Evolutionary conservation across 2,113 vertebrate species (phyloP), one percentile per base, ranked within the genome.

Genomic region (Dissostichus mawsoni): DNA sequence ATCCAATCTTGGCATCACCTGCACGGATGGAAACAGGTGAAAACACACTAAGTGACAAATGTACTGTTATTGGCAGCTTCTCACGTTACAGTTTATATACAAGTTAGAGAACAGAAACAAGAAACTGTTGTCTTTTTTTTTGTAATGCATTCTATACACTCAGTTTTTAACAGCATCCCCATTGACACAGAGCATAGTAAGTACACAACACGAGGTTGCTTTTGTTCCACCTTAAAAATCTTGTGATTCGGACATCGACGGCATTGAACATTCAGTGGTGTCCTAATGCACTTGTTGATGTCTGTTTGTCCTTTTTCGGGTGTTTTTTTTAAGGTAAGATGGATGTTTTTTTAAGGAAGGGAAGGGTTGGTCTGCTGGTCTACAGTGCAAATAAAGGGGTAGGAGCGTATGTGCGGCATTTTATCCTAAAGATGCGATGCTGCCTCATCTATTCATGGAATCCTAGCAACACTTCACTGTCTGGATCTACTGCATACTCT

Each of bases 21-120:
- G 93, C 94, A 95, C 94, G 95, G 88, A 96, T 95, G 96, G 95
- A 94, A 94, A 94, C 95, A 95, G 95, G 92, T 86, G 87, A 90
- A 87, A 41, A 87, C 84, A 92, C 93, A 92, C 85, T 78, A 51
- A 92, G 84, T 73, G 89, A 94, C 92, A 83, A 67, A 91, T 87
- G 88, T 80, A 92, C 90, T 88, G 82, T 80, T 48, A 94, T 91
- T 90, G 92, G 87, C 90, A 92, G 91, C 85, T 87, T 90, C 89
- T 91, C 92, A 94, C 91, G 68, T 87, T 86, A 94, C 90, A 81
- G 62, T 83, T 88, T 94, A 95, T 94, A 86, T 95, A 95, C 92
- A 95, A 69, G 84, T 89, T 86, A 88, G 84, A 86, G 85, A 75
- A 86, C 82, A 85, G 86, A 87, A 89, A 89, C 74, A 87, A 88